A percentile compares a stretch with the other conserved stretches of the same genome.
Conservation (phyloP, 2,113 vertebrate genomes). For the Nipponia nippon region DNA sequence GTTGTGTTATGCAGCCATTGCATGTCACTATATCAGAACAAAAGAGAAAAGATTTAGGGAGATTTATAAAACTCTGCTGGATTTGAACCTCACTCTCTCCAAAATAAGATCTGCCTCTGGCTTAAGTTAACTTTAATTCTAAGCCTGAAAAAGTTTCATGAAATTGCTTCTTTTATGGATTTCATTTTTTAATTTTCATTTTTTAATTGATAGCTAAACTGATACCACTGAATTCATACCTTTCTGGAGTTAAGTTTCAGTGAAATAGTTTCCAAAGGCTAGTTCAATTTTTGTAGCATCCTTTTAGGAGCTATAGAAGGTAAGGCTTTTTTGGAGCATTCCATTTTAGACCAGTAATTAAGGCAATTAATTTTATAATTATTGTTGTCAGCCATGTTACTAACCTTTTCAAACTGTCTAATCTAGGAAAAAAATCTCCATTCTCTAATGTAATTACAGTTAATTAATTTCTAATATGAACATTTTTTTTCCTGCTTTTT, state of each 20-base stretch:
- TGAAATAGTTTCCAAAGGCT: not conserved
- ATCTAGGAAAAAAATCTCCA: not conserved
- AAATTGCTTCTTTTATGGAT: not conserved
- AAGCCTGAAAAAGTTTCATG: not conserved
- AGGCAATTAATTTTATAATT: not conserved
- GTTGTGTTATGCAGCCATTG: not conserved
- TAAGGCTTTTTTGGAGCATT: not conserved
- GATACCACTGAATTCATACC: not conserved
- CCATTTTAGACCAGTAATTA: not conserved
- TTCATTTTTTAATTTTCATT: not conserved
- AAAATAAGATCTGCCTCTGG: not conserved
- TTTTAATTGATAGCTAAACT: not conserved
- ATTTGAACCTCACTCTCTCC: not conserved
- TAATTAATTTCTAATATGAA: not conserved
- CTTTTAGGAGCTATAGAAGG: not conserved
- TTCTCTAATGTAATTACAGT: not conserved
- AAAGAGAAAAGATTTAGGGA: not conserved
- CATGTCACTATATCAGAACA: not conserved
- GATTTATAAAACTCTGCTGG: not conserved
- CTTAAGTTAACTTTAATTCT: not conserved
- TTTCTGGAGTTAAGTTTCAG: not conserved
- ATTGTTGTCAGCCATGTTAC: not conserved
- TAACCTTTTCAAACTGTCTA: not conserved
- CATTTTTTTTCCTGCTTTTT: not conserved
- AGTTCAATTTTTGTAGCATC: not conserved